A percentile compares a stretch with the other conserved stretches of the same genome.
Conservation (phyloP, 2,113 vertebrate species). For the Eolophus roseicapilla region DNA sequence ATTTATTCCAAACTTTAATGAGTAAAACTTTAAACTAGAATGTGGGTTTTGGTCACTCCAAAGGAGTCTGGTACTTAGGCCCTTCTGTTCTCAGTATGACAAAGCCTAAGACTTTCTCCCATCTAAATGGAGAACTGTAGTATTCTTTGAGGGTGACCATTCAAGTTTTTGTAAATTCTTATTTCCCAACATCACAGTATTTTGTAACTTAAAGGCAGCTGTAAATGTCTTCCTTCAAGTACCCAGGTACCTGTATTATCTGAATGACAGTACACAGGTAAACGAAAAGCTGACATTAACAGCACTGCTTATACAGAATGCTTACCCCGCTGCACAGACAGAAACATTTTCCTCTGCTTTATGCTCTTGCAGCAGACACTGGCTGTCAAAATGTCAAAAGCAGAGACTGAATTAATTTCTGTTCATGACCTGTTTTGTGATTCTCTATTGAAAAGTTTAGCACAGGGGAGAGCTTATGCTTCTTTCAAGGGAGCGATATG, state of each 20-base stretch:
- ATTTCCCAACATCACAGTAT: not conserved
- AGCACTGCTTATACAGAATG: not conserved
- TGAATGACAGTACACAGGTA: not conserved
- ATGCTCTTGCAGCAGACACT: not conserved
- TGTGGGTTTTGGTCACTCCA: not conserved
- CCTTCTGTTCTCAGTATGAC: not conserved
- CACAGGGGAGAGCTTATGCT: not conserved
- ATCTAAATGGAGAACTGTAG: not conserved
- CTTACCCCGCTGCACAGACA: not conserved
- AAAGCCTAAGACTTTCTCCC: not conserved
- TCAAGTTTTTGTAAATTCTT: not conserved
- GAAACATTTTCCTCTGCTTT: not conserved
- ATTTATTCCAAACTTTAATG: not conserved
- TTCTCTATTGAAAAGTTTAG: not conserved
- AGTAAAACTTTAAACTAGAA: not conserved
- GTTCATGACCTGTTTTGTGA: not conserved
- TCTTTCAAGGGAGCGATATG: not conserved
- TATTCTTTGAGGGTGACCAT: not conserved
- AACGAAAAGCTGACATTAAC: not conserved
- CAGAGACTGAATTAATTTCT: not conserved
- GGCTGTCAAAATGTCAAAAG: not conserved
- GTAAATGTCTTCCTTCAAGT: not conserved
- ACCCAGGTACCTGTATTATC: not conserved
- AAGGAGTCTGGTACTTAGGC: not conserved
- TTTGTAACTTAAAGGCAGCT: not conserved